Evolutionary conservation across 2,113 vertebrate genomes (phyloP).

Genomic region (Ophiodon elongatus): DNA sequence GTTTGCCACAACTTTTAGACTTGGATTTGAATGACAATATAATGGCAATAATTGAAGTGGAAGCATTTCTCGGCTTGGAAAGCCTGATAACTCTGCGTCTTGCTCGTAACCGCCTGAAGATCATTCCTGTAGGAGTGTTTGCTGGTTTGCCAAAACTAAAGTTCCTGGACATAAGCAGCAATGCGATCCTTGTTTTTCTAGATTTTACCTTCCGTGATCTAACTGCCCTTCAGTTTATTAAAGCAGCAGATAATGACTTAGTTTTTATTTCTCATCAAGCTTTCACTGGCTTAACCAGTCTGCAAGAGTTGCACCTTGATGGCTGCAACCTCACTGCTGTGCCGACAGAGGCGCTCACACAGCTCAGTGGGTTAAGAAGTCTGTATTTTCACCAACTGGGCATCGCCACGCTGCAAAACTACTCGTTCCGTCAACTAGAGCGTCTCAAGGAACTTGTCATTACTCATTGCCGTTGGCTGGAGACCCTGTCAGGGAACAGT

Average conservation of each 20-base stretch:
- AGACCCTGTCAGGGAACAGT: slow-evolving; percentile 83
- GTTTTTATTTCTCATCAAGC: slow-evolving; percentile 87
- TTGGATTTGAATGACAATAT: slow-evolving; percentile 90
- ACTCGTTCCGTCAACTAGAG: slow-evolving; percentile 82
- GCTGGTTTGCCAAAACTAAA: slow-evolving; percentile 83
- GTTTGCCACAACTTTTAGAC: slow-evolving; percentile 81
- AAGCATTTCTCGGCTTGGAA: slow-evolving; percentile 84
- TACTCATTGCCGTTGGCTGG: slow-evolving; percentile 83
- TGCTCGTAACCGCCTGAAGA: slow-evolving; percentile 85
- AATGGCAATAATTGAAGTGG: slow-evolving; percentile 85
- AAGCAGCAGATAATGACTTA: slow-evolving; percentile 84
- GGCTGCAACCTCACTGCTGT: slow-evolving; percentile 87
- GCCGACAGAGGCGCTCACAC: slow-evolving; percentile 84
- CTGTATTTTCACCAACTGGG: slow-evolving; percentile 83
- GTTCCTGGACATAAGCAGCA: slow-evolving; percentile 87
- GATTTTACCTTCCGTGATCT: slow-evolving; percentile 88
- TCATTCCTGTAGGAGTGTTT: slow-evolving; percentile 86
- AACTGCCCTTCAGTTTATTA: slow-evolving; percentile 78
- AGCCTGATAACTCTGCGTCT: slow-evolving; percentile 80
- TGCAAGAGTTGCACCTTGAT: slow-evolving; percentile 86
- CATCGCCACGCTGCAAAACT: slow-evolving; percentile 79
- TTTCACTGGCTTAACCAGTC: slow-evolving; percentile 80
- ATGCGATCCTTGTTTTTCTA: slow-evolving; percentile 89
- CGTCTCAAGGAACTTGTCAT: slow-evolving; percentile 85
- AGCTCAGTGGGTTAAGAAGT: slow-evolving; percentile 75